Evolutionary conservation across 2,888 invertebrate genomes (phyloP), one percentile per base, ranked within the genome.

Genomic region (Cephus pygmeus): DNA sequence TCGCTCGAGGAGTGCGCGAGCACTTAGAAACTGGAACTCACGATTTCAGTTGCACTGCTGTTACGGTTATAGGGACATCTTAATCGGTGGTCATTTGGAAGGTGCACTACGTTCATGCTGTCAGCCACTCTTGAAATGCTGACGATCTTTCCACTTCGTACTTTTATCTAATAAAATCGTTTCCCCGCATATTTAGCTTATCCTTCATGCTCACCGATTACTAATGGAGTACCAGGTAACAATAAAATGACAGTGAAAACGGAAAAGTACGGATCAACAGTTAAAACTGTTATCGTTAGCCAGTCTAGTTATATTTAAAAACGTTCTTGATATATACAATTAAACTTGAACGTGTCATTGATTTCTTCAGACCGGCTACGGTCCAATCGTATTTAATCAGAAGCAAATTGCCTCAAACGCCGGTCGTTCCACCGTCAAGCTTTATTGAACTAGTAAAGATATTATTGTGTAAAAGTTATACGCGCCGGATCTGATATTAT

Each of bases 401-500:
- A 56, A 56, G 56, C 56, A 56, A 56, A 56, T 56, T 56, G 23
- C 56, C 15, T 56, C 23, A 23, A 56, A 56, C 56, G 56, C 56
- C 56, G 2, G 56, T 12, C 33, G 11, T 71, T 34, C 33, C 6
- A 71, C 31, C 33, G 12, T 71, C 71, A 71, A 23, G 33, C 71
- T 56, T 56, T 31, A 71, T 71, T 71, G 71, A 71, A 30, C 71
- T 71, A 34, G 30, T 34, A 71, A 71, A 15, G 71, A 71, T 71
- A 71, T 71, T 71, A 71, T 34, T 34, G 71, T 34, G 3, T 34
- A 71, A 34, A 71, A 71, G 71, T 30, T 71, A 71, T 71, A 71
- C 71, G 31, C 71, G 71, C 12, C 71, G 71, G 71, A 71, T 71
- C 71, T 71, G 71, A 71, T 71, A 71, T 71, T 80, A 81, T 80